Base-by-base conservation (phyloP, 2,888 invertebrate species). In the Koerneria pararmatus region DNA sequence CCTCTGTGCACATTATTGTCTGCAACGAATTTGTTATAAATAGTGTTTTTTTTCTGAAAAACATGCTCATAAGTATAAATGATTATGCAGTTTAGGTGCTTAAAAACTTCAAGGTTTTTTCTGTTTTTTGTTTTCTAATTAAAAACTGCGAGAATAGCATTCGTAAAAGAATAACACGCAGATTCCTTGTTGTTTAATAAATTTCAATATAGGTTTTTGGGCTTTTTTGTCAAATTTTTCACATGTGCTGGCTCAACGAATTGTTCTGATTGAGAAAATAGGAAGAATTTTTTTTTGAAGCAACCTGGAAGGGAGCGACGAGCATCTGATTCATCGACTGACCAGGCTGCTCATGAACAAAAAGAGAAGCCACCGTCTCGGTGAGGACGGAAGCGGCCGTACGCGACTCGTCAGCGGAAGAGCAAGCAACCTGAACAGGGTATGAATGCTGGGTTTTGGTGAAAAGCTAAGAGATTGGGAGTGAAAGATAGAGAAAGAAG, bases 1-100 rank as follows among this genome's bases (percentile, higher is more conserved):
- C 87, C 83, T 95, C 95, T 80, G 94, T 88, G 83, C 93, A 94
- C 0, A 95, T 86, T 49, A 95, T 88, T 83, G 93, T 94, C 85
- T 95, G 94, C 74, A 85, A 84, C n/a, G 8, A 15, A 1, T 3
- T 31, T 46, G 19, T 2, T 54, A 5, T 2, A 53, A 3, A 56
- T 3, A 5, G 29, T n/a, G n/a, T n/a, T n/a, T n/a, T n/a, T n/a
- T n/a, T n/a, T n/a, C n/a, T 2, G 22, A 62, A 6, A 29, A 24
- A 57, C 19, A 31, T 8, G 11, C 8, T 19, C 6, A 57, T n/a
- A n/a, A n/a, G 57, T 8, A 27, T 6, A 15, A 57, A 27, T 19
- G 34, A 57, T 6, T 8, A 32, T 19, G n/a, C n/a, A n/a, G n/a
- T n/a, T n/a, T n/a, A n/a, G 53, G 24, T 6, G n/a, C 8, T 8